These are phyloP conservation scores for Octodon degus DNA, from an alignment of 2,113 vertebrate species.

Conservation along the genomic window DNA sequence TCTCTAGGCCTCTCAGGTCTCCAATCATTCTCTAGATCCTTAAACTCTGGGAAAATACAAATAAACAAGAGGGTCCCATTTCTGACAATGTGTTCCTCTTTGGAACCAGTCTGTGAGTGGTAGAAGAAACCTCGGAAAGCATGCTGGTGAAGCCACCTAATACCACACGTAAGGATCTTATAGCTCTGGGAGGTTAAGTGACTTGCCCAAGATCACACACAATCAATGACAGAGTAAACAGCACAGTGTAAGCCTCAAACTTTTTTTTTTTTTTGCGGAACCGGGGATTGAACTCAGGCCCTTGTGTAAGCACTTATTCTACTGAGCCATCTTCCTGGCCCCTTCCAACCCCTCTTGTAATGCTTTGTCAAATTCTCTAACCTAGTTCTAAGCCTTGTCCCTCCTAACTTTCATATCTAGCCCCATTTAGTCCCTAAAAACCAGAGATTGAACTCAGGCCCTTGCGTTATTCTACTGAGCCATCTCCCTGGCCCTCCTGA, in stretches of 20 bases:
- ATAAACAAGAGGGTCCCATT: not conserved
- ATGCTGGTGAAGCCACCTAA: not conserved
- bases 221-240: not conserved
- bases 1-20: not conserved
- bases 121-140: not conserved
- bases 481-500: too few species aligned
- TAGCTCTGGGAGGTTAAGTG: not conserved
- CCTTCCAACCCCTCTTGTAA: not conserved
- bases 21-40: not conserved
- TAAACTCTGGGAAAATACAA: conserved; percentile 11
- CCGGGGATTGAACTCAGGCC: too few species aligned
- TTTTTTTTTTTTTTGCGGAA: too few species aligned
- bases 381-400: not conserved
- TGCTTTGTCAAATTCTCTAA: not conserved
- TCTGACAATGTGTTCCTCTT: not conserved
- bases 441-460: too few species aligned
- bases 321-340: too few species aligned
- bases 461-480: too few species aligned
- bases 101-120: not conserved
- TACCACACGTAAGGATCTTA: conserved; percentile 17
- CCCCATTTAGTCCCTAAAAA: not conserved
- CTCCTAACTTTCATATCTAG: not conserved
- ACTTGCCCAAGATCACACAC: not conserved
- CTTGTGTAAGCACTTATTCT: too few species aligned
- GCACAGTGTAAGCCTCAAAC: not conserved